A percentile compares a stretch with the other conserved stretches of the same genome.
Conservation (phyloP, 2,113 vertebrate species). For the Erythrocercus mccallii region DNA sequence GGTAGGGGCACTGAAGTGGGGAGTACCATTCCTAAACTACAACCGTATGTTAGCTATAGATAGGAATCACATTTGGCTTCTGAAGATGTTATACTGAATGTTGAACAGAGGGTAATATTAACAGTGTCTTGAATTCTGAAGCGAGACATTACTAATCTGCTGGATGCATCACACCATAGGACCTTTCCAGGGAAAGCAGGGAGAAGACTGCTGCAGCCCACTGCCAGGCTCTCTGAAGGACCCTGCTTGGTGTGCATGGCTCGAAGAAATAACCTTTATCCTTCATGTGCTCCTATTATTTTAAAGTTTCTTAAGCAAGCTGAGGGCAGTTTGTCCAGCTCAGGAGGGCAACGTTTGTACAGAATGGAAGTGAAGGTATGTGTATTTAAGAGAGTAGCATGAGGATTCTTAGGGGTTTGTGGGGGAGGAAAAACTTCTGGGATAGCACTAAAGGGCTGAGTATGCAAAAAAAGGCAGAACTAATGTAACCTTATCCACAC, state of each 20-base stretch:
- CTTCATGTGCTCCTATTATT: background rate
- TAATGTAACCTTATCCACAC: background rate
- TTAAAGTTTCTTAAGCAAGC: background rate
- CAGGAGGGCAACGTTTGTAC: background rate
- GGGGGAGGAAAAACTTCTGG: background rate
- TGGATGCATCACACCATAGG: background rate
- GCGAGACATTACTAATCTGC: background rate
- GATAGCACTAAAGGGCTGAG: background rate
- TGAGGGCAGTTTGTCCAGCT: background rate
- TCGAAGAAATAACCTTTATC: background rate
- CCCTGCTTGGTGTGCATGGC: accelerated
- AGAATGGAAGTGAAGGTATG: background rate
- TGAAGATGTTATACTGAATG: background rate
- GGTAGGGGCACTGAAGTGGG: background rate
- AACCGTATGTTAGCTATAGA: background rate
- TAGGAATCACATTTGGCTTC: background rate
- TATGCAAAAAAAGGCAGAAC: background rate
- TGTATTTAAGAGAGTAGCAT: background rate
- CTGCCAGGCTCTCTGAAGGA: background rate
- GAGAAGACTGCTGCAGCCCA: background rate
- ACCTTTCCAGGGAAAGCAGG: accelerated
- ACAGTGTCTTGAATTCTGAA: background rate
- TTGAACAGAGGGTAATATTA: background rate
- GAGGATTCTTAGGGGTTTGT: background rate
- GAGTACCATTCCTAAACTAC: background rate